Percentiles rank a stretch among this genome's conserved stretches.
Evolutionary conservation across 1,140 invertebrate genomes (phyloP).

Genomic region (Pararge aegeria): DNA sequence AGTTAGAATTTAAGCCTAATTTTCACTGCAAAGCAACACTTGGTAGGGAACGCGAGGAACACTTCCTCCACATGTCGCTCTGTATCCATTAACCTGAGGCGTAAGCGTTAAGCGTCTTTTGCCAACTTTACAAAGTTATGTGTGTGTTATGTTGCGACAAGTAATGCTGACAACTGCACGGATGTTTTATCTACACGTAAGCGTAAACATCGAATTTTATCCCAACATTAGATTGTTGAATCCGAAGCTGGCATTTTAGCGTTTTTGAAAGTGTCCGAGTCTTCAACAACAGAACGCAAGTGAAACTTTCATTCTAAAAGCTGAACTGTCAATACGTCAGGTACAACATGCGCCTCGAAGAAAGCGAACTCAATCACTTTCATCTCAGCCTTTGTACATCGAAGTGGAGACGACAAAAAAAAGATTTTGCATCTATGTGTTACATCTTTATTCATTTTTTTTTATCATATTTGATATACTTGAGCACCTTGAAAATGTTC

Average conservation of each 20-base stretch:
- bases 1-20: too few species aligned
- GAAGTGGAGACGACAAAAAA: constrained; percentile 61
- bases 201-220: not conserved
- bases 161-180: too few species aligned
- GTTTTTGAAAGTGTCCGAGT: constrained; percentile 14
- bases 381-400: constrained; percentile 51
- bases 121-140: too few species aligned
- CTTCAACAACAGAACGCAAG: constrained; percentile 29
- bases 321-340: constrained; percentile 40
- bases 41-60: too few species aligned
- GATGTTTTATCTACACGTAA: too few species aligned
- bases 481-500: constrained; percentile 43
- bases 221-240: not conserved
- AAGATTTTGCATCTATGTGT: constrained; percentile 66
- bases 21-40: too few species aligned
- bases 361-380: constrained; percentile 70
- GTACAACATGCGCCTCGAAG: constrained; percentile 32
- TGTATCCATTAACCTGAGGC: too few species aligned
- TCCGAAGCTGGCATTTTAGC: constrained; percentile 9
- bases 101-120: too few species aligned
- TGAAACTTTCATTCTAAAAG: constrained; percentile 42
- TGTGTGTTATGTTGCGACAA: too few species aligned
- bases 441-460: constrained; percentile 59
- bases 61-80: too few species aligned
- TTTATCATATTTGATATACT: constrained; percentile 34